A percentile compares a stretch with the other conserved stretches of the same genome.
phyloP scores from a whole-genome alignment of 2,888 invertebrate species.

The Merodon equestris region DNA sequence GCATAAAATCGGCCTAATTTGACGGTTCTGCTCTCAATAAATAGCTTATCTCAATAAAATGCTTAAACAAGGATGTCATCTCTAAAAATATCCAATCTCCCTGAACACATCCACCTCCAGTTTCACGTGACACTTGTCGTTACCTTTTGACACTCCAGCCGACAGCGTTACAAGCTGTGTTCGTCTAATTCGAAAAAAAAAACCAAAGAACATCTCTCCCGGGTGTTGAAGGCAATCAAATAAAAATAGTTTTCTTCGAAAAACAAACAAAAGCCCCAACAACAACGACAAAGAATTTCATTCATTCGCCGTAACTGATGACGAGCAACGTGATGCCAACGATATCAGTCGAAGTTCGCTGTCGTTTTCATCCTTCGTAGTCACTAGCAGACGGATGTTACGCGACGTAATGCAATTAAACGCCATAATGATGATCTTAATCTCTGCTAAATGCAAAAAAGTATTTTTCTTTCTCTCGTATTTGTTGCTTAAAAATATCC shows the following conservation, averaged over 20 bases:
- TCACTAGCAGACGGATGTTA: background rate
- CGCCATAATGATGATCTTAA: slow-evolving; percentile 48
- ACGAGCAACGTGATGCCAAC: background rate
- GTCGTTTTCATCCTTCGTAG: no score
- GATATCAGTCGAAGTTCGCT: slow-evolving; percentile 3
- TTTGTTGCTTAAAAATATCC: no score
- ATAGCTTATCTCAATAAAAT: background rate
- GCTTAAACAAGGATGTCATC: slow-evolving; percentile 1
- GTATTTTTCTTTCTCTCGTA: slow-evolving; percentile 7
- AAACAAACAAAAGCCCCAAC: background rate
- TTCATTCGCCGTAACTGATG: slow-evolving; percentile 40
- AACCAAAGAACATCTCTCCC: background rate
- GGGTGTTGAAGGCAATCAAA: slow-evolving; percentile 33
- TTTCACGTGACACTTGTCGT: background rate
- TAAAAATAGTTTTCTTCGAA: slow-evolving; percentile 16
- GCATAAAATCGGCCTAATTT: no score
- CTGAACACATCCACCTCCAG: slow-evolving; percentile 17
- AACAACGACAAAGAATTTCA: slow-evolving; percentile 55
- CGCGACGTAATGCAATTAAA: slow-evolving; percentile 37
- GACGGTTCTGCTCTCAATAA: no score
- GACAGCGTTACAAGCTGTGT: no score
- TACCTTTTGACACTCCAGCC: no score
- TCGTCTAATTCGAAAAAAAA: no score
- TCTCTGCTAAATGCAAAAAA: slow-evolving; percentile 17
- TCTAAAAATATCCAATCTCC: slow-evolving; percentile 30